Percentiles rank a stretch among this genome's conserved stretches.
Evolutionary conservation across 2,888 invertebrate species (phyloP).

Genomic region (Erebia palarica): DNA sequence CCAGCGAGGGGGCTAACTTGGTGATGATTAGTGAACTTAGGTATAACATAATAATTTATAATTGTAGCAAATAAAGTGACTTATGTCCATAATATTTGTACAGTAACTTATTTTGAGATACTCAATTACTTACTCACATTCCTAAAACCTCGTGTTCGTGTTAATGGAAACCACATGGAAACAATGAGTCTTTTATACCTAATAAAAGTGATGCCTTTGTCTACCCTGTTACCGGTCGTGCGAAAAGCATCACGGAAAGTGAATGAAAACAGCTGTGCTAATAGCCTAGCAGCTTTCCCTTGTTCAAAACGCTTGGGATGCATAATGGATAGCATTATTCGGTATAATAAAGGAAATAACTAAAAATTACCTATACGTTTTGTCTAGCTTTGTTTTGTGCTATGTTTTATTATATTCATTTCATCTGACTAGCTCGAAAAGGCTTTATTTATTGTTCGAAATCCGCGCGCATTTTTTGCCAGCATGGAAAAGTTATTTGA

Average conservation of each 20-base stretch:
- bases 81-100: too few relatives aligned
- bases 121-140: too few relatives aligned
- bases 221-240: constrained; percentile 20
- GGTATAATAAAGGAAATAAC: background rate
- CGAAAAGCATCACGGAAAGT: constrained; percentile 31
- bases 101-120: too few relatives aligned
- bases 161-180: background rate
- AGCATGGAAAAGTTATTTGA: too few relatives aligned
- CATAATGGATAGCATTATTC: background rate
- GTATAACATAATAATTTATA: too few relatives aligned
- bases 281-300: constrained; percentile 38
- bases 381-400: background rate
- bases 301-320: constrained; percentile 25
- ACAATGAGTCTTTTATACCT: constrained; percentile 22
- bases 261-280: constrained; percentile 40
- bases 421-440: too few relatives aligned
- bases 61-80: too few relatives aligned
- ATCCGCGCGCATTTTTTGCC: too few relatives aligned
- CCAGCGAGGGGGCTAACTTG: too few relatives aligned
- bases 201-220: constrained; percentile 31
- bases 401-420: background rate
- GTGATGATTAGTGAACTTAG: too few relatives aligned
- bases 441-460: too few relatives aligned
- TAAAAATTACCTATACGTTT: background rate
- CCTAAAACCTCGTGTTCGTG: background rate